Evolutionary conservation across 2,113 vertebrate genomes (phyloP).

Genomic region (Dasypus novemcinctus): DNA sequence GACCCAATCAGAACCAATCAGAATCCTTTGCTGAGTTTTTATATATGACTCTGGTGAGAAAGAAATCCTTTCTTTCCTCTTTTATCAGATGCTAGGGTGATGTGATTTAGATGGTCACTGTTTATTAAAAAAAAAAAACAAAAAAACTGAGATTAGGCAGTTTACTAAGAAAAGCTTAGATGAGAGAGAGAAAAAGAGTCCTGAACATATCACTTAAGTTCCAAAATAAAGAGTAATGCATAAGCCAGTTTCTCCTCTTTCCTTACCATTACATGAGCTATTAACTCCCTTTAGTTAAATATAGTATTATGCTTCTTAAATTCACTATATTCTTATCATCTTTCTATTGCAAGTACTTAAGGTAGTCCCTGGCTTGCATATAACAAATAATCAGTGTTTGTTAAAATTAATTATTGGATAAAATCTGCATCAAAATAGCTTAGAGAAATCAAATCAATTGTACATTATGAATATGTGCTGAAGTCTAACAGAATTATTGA

Average conservation of each 20-base stretch:
- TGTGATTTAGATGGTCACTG: not conserved
- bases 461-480: not conserved
- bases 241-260: not conserved
- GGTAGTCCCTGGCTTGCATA: not conserved
- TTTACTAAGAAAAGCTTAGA: conserved; percentile 2
- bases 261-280: not conserved
- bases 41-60: not conserved
- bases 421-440: no score
- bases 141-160: not conserved
- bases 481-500: not conserved
- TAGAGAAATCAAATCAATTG: no score
- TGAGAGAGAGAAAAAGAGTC: not conserved
- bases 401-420: not conserved
- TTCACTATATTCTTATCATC: not conserved
- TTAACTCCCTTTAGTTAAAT: not conserved
- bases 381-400: not conserved
- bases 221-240: not conserved
- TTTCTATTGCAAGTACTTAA: not conserved
- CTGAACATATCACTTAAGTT: not conserved
- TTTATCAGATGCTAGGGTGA: not conserved
- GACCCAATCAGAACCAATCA: not conserved
- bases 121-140: not conserved
- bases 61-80: not conserved
- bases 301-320: not conserved
- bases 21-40: not conserved